These are phyloP conservation scores for Andrena praecox DNA, from an alignment of 2,888 invertebrate genomes.

Conservation along the genomic window DNA sequence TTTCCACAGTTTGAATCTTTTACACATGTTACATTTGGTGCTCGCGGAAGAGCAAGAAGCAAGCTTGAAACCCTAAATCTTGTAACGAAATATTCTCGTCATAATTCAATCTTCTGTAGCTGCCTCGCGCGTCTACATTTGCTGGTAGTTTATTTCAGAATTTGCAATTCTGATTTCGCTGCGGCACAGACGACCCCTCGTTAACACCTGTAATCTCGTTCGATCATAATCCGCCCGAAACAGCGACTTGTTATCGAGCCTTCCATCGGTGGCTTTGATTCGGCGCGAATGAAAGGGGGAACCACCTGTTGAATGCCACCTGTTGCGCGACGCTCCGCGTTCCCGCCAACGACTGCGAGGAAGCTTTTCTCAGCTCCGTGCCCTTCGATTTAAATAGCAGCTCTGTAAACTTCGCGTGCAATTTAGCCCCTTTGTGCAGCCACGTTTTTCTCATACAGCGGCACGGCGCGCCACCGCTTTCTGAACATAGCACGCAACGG, in stretches of 20 bases:
- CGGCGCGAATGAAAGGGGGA: conserved; percentile 5
- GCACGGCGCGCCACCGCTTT: conserved; percentile 16
- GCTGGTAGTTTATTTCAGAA: no score
- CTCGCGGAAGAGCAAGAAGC: no score
- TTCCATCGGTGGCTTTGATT: conserved; percentile 29
- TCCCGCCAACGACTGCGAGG: background rate
- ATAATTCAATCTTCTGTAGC: no score
- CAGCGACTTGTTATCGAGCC: background rate
- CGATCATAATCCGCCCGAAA: background rate
- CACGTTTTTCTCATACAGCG: conserved; percentile 16
- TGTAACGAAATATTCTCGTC: no score
- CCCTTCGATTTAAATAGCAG: conserved; percentile 37
- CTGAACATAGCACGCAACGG: conserved; percentile 24
- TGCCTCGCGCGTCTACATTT: no score
- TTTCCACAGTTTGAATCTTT: no score
- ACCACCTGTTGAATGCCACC: conserved; percentile 53
- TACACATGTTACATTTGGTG: no score
- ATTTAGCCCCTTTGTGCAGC: conserved; percentile 18
- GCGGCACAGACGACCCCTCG: background rate
- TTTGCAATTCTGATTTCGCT: background rate
- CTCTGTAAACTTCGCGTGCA: conserved; percentile 18
- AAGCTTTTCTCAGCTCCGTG: conserved; percentile 52
- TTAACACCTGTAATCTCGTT: background rate
- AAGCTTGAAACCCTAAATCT: no score
- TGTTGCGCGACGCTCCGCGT: conserved; percentile 60